Percentiles rank a stretch among this genome's conserved stretches.
These are phyloP conservation scores for Coregonus suidteri DNA, from an alignment of 2,797 vertebrate genomes.

Conservation along the genomic window DNA sequence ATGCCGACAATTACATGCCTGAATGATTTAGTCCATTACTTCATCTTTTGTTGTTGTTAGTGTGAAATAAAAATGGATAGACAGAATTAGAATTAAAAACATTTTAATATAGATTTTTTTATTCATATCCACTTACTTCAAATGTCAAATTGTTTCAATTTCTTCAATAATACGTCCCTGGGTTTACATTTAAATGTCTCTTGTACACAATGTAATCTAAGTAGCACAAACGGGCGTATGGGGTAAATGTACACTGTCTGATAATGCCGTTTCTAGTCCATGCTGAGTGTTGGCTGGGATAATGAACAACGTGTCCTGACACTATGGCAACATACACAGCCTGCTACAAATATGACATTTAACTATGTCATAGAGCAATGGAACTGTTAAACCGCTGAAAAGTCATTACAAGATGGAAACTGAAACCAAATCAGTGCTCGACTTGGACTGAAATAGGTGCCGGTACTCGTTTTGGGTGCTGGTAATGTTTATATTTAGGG, in stretches of 20 bases:
- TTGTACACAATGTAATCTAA: neutral
- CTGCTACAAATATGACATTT: neutral
- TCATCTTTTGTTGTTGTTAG: slow-evolving; percentile 15
- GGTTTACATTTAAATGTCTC: neutral
- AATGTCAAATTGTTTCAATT: neutral
- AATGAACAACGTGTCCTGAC: neutral
- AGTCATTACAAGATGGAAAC: neutral
- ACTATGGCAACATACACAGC: neutral
- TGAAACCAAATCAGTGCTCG: neutral
- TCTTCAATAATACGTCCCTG: neutral
- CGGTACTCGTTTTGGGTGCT: no score
- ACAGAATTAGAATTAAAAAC: neutral
- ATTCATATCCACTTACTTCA: neutral
- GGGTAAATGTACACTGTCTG: neutral
- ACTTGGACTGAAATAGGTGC: no score
- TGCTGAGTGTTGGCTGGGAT: neutral
- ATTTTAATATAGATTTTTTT: neutral
- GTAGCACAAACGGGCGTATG: neutral
- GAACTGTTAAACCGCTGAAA: neutral
- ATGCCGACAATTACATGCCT: slow-evolving; percentile 8
- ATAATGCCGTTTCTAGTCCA: neutral
- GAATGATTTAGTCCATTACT: slow-evolving; percentile 32
- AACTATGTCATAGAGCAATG: neutral
- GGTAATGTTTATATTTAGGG: no score
- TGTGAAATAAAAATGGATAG: neutral